Conservation (phyloP, 1,140 invertebrate species). For the Hesperophylax magnus region DNA sequence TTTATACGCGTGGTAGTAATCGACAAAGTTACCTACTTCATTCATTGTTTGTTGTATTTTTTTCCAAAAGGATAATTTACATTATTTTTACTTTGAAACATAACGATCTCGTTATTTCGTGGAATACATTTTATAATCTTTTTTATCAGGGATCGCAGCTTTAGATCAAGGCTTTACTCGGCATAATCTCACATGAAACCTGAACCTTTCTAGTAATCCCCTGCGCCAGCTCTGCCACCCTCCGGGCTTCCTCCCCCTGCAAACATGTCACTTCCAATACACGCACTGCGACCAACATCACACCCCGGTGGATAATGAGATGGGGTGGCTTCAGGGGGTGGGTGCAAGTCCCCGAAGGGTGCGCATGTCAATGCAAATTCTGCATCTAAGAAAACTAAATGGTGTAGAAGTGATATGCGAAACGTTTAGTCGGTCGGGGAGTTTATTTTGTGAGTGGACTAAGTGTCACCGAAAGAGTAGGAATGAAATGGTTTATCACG, state of each 20-base stretch:
- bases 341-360: conserved; percentile 23
- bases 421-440: not conserved
- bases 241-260: conserved; percentile 13
- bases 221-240: not conserved
- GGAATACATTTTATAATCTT: too few species aligned
- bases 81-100: too few species aligned
- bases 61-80: too few species aligned
- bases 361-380: conserved; percentile 33
- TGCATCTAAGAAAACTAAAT: conserved; percentile 41
- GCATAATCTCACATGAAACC: too few species aligned
- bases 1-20: too few species aligned
- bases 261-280: conserved; percentile 39
- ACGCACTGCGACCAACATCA: conserved; percentile 38
- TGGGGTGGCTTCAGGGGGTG: not conserved
- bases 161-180: not conserved
- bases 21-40: too few species aligned
- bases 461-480: not conserved
- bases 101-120: too few species aligned
- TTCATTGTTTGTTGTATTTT: too few species aligned
- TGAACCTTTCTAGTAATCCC: not conserved
- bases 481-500: too few species aligned
- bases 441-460: conserved; percentile 16
- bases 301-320: conserved; percentile 30
- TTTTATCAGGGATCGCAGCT: too few species aligned
- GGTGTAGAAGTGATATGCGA: conserved; percentile 17